Conservation (phyloP, 2,113 vertebrate species). For the Ancistrus triradiatus region DNA sequence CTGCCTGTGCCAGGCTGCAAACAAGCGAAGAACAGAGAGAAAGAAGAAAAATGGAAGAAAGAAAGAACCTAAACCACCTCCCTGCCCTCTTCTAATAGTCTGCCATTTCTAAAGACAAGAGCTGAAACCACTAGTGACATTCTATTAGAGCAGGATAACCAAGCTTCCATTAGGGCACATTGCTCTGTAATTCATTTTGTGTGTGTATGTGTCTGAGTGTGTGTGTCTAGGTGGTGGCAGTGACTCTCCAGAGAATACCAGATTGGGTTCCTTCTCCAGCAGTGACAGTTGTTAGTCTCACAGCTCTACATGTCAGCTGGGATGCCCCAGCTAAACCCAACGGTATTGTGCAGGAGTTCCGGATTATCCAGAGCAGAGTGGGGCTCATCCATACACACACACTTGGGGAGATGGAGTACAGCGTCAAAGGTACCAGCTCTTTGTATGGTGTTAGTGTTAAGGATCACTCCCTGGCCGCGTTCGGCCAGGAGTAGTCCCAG, state of each 20-base stretch:
- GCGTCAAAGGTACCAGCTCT: slow-evolving; percentile 52
- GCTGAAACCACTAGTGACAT: slow-evolving; percentile 72
- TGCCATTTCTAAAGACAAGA: slow-evolving; percentile 68
- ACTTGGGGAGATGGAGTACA: slow-evolving; percentile 65
- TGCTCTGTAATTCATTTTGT: slow-evolving; percentile 67
- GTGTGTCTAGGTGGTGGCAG: slow-evolving; percentile 73
- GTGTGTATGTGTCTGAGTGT: slow-evolving; percentile 32
- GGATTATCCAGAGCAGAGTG: slow-evolving; percentile 70
- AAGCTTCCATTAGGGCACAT: slow-evolving; percentile 71
- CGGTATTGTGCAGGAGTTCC: slow-evolving; percentile 77
- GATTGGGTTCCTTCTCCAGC: slow-evolving; percentile 70
- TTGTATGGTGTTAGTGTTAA: too few species aligned
- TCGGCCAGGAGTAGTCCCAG: too few species aligned
- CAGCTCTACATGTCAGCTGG: slow-evolving; percentile 76
- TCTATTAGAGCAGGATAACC: slow-evolving; percentile 77
- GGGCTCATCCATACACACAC: slow-evolving; percentile 72
- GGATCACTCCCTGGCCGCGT: too few species aligned
- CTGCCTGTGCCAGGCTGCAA: slow-evolving; percentile 60
- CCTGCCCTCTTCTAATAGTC: slow-evolving; percentile 65
- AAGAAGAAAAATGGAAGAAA: neutral
- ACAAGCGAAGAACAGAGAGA: slow-evolving; percentile 27
- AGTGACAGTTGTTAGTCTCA: slow-evolving; percentile 67
- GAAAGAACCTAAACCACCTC: slow-evolving; percentile 57
- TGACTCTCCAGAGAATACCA: slow-evolving; percentile 78
- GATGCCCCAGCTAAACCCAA: slow-evolving; percentile 68